Evolutionary conservation across 2,113 vertebrate species (phyloP).

Genomic region (Sprattus sprattus): DNA sequence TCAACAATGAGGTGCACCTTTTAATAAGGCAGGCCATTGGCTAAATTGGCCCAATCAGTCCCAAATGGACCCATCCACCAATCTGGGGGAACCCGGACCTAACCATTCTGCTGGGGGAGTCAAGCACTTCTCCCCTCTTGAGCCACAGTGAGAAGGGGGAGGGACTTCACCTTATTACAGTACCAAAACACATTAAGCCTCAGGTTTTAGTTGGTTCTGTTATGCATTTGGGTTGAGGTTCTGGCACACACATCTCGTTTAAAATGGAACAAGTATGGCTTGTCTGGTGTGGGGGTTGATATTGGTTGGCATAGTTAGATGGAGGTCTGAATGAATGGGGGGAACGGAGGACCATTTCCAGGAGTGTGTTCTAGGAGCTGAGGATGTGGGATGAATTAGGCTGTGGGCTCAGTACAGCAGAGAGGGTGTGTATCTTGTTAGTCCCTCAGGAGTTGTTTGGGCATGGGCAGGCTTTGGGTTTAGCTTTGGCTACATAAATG

Average conservation of each 20-base stretch:
- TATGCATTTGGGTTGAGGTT: not conserved
- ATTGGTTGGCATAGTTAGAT: not conserved
- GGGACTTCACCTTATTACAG: too few species aligned
- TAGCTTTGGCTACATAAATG: not conserved
- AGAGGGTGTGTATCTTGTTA: not conserved
- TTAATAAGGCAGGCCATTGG: too few species aligned
- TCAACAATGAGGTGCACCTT: too few species aligned
- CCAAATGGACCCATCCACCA: too few species aligned
- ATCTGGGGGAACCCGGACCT: too few species aligned
- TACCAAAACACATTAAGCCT: not conserved
- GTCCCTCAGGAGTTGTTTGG: not conserved
- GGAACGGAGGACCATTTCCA: not conserved
- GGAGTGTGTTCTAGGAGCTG: not conserved
- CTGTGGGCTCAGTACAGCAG: not conserved
- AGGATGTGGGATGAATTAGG: not conserved
- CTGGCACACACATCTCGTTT: not conserved
- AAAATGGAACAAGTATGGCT: not conserved
- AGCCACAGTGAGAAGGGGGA: too few species aligned
- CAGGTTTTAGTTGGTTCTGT: not conserved
- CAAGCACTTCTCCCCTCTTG: too few species aligned
- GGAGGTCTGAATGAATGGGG: not conserved
- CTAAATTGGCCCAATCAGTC: too few species aligned
- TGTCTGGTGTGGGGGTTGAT: not conserved
- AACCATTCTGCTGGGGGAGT: too few species aligned
- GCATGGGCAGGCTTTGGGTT: not conserved